Percentiles rank a stretch among this genome's conserved stretches.
These are phyloP conservation scores for Pecten maximus DNA, from an alignment of 2,888 invertebrate genomes.

Conservation along the genomic window DNA sequence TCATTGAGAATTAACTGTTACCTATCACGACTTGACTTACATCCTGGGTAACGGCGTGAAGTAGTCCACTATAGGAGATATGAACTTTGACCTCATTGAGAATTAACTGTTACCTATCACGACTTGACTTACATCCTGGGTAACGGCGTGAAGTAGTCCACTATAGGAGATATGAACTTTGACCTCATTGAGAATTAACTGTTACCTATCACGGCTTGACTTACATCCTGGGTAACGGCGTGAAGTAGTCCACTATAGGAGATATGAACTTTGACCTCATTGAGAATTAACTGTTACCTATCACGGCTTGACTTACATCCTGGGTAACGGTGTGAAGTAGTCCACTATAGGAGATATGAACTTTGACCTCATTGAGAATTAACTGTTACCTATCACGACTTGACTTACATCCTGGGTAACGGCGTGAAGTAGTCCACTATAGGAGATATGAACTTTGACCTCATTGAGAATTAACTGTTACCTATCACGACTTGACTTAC, in stretches of 20 bases:
- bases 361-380: too few relatives aligned
- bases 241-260: slow-evolving; percentile 98
- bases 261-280: too few relatives aligned
- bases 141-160: slow-evolving; percentile 96
- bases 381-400: too few relatives aligned
- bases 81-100: too few relatives aligned
- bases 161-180: slow-evolving; percentile 99
- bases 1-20: too few relatives aligned
- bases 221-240: slow-evolving; percentile 97
- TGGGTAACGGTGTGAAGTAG: slow-evolving; percentile 97
- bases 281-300: too few relatives aligned
- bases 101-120: too few relatives aligned
- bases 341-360: slow-evolving; percentile 99
- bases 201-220: too few relatives aligned
- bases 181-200: too few relatives aligned
- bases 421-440: slow-evolving; percentile 97
- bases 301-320: slow-evolving; percentile 90
- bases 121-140: slow-evolving; percentile 92
- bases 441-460: too few relatives aligned
- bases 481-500: slow-evolving; percentile 88
- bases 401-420: slow-evolving; percentile 95
- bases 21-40: slow-evolving; percentile 88
- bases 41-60: slow-evolving; percentile 97
- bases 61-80: slow-evolving; percentile 98
- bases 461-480: too few relatives aligned